These are phyloP conservation scores for Andricus quercusramuli DNA, from an alignment of 2,888 invertebrate genomes.

Conservation along the genomic window DNA sequence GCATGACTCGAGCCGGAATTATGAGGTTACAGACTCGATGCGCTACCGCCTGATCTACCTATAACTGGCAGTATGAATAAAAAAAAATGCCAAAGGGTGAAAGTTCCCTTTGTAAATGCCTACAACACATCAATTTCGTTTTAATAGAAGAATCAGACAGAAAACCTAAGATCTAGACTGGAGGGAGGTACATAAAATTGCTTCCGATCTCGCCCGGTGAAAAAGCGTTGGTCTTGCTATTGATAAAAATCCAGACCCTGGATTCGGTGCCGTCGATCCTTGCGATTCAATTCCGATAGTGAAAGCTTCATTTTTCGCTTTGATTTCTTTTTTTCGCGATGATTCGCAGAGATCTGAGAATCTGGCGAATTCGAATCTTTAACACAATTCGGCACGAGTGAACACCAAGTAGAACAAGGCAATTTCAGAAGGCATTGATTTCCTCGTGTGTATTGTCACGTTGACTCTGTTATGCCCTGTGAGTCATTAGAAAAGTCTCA, in stretches of 20 bases:
- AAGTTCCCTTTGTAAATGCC: too few species aligned
- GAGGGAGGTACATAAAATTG: constrained; percentile 36
- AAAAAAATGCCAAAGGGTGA: too few species aligned
- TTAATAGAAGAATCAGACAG: constrained; percentile 6
- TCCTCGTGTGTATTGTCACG: constrained; percentile 72
- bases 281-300: constrained; percentile 35
- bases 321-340: not conserved
- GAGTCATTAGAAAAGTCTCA: constrained; percentile 50
- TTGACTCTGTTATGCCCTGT: constrained; percentile 58
- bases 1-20: too few species aligned
- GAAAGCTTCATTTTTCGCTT: not conserved
- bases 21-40: too few species aligned
- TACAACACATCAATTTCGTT: not conserved
- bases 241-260: constrained; percentile 37
- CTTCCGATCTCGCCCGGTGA: constrained; percentile 34
- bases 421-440: constrained; percentile 75
- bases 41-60: too few species aligned
- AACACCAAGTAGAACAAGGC: constrained; percentile 74
- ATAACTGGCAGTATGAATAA: too few species aligned
- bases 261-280: constrained; percentile 35
- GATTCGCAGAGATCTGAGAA: constrained; percentile 47
- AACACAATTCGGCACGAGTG: constrained; percentile 69
- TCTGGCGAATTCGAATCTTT: constrained; percentile 48
- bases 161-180: constrained; percentile 33
- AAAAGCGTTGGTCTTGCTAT: constrained; percentile 33